These are phyloP conservation scores for Dendrophyllia cribrosa DNA, from an alignment of 64 coral and sea anemone genomes.

Conservation along the genomic window DNA sequence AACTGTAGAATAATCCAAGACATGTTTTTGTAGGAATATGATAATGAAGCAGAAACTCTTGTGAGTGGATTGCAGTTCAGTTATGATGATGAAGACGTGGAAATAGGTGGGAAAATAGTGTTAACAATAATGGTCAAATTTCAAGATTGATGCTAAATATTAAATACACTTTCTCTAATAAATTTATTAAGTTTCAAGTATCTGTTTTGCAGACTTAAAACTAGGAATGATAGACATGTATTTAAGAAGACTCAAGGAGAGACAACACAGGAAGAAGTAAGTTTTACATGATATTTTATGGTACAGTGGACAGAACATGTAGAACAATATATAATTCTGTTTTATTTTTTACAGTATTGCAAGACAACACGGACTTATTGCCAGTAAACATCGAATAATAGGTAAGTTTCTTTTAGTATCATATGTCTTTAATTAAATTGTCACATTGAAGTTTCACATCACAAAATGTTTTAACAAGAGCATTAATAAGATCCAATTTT, in stretches of 20 bases:
- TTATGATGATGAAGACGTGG: conserved; percentile 94
- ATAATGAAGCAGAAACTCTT: conserved; percentile 99
- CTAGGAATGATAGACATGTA: conserved; percentile 94
- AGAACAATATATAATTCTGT: not conserved
- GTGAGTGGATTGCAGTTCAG: conserved; percentile 91
- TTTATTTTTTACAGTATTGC: conserved; percentile 72
- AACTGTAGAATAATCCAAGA: not conserved
- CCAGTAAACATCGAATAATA: conserved; percentile 96
- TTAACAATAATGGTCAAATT: not conserved
- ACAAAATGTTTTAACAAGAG: not conserved
- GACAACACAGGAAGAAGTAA: conserved; percentile 94
- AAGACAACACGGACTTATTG: conserved; percentile 95
- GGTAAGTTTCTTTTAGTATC: conserved; percentile 32
- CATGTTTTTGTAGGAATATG: conserved; percentile 79
- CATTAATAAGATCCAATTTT: too few relatives aligned
- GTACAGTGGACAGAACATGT: not conserved
- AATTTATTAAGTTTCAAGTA: not conserved
- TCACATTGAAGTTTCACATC: not conserved
- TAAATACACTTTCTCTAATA: not conserved
- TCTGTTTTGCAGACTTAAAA: conserved; percentile 84
- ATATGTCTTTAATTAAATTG: too few relatives aligned
- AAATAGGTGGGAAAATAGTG: conserved; percentile 69
- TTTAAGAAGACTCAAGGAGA: conserved; percentile 91
- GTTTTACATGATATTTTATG: conserved; percentile 5
- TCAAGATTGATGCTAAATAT: not conserved